Evolutionary conservation across 2,888 invertebrate genomes (phyloP).

Genomic region (Molorchus minor): DNA sequence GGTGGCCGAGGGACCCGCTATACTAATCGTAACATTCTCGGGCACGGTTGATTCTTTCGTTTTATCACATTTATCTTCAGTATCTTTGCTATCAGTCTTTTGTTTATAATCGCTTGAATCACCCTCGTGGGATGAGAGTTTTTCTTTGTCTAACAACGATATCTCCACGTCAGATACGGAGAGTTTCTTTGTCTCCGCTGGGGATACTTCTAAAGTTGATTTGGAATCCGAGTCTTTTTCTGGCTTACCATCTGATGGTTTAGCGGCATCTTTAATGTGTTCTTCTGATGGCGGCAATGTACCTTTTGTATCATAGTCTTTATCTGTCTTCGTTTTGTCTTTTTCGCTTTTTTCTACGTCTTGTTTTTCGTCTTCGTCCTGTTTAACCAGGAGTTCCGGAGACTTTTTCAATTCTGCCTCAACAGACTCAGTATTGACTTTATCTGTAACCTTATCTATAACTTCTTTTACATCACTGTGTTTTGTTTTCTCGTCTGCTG

Average conservation of each 20-base stretch:
- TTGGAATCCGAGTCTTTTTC: slow-evolving; percentile 6
- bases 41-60: slow-evolving; percentile 21
- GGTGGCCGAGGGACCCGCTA: slow-evolving; percentile 42
- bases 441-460: not conserved
- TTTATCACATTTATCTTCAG: slow-evolving; percentile 30
- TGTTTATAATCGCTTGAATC: slow-evolving; percentile 23
- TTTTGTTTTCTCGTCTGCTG: not conserved
- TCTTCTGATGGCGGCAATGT: slow-evolving; percentile 11
- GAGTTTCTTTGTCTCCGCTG: slow-evolving; percentile 44
- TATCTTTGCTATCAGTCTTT: slow-evolving; percentile 33
- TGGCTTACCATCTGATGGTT: slow-evolving; percentile 7
- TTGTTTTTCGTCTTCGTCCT: slow-evolving; percentile 37
- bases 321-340: not conserved
- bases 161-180: slow-evolving; percentile 52
- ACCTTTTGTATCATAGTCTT: slow-evolving; percentile 13
- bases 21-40: slow-evolving; percentile 19
- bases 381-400: not conserved
- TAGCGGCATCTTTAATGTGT: slow-evolving; percentile 1
- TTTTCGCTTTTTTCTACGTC: slow-evolving; percentile 33
- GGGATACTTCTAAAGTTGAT: slow-evolving; percentile 30
- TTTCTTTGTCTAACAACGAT: slow-evolving; percentile 34
- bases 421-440: not conserved
- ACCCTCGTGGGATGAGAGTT: not conserved
- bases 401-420: slow-evolving; percentile 7
- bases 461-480: not conserved